phyloP scores from a whole-genome alignment of 2,888 invertebrate species.

The Dryococelus australis region DNA sequence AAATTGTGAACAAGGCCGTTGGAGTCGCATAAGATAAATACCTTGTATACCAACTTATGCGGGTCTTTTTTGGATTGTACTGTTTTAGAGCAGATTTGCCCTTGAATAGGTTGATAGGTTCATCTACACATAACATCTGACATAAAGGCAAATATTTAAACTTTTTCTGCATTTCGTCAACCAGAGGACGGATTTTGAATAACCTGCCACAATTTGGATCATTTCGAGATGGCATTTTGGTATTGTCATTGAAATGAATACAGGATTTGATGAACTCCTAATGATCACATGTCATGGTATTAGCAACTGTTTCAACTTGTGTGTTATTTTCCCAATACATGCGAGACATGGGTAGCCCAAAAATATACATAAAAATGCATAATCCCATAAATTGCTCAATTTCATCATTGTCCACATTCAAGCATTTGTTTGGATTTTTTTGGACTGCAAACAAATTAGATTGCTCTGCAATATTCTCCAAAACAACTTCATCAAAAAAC shows the following conservation, averaged over 20 bases:
- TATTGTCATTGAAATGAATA: conserved; percentile 9
- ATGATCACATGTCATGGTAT: background rate
- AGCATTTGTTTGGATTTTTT: background rate
- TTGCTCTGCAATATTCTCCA: background rate
- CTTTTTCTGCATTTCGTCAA: background rate
- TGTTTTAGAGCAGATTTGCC: background rate
- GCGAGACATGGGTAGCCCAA: background rate
- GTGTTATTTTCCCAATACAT: conserved; percentile 13
- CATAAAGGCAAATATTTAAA: background rate
- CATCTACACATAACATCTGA: conserved; percentile 22
- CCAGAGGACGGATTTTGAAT: background rate
- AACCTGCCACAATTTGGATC: background rate
- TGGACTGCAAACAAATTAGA: conserved; percentile 1
- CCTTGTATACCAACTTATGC: background rate
- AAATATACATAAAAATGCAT: conserved; percentile 4
- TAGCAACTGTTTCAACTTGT: background rate
- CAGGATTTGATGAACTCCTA: background rate
- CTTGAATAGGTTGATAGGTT: background rate
- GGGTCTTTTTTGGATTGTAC: background rate
- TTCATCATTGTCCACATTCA: background rate
- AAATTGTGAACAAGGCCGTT: background rate
- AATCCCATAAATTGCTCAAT: background rate
- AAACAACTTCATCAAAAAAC: background rate
- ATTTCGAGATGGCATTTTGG: background rate
- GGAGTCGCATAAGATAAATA: background rate